Percentiles rank a stretch among this genome's conserved stretches.
Conservation (phyloP, 1,140 invertebrate genomes). For the Brachionus rubens region DNA sequence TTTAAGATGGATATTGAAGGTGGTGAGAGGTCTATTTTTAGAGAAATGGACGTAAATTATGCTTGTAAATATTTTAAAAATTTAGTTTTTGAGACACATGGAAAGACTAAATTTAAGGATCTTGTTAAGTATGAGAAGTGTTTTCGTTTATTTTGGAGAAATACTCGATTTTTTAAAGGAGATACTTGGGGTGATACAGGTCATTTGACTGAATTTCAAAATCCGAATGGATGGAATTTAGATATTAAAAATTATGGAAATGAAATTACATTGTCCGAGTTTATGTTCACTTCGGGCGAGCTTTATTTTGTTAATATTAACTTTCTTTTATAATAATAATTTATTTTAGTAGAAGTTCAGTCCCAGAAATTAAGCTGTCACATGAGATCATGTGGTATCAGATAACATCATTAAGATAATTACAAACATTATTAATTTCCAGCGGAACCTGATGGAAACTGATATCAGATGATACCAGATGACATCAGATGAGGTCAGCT, state of each 20-base stretch:
- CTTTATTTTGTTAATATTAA: slow-evolving; percentile 4
- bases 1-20: slow-evolving; percentile 35
- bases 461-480: too few relatives aligned
- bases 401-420: too few relatives aligned
- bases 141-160: slow-evolving; percentile 4
- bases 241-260: background rate
- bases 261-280: background rate
- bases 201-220: slow-evolving; percentile 12
- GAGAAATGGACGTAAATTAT: background rate
- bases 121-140: background rate
- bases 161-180: background rate
- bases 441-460: too few relatives aligned
- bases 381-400: too few relatives aligned
- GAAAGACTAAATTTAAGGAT: background rate
- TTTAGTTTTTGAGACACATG: background rate
- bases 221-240: background rate
- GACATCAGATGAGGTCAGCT: too few relatives aligned
- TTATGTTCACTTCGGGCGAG: background rate
- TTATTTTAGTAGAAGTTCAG: too few relatives aligned
- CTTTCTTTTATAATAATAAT: background rate
- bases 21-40: background rate
- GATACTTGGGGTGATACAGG: background rate
- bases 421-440: too few relatives aligned
- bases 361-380: too few relatives aligned
- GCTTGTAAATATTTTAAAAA: slow-evolving; percentile 4